phyloP scores from a whole-genome alignment of 2,113 vertebrate genomes.

The Corythornis cristatus region DNA sequence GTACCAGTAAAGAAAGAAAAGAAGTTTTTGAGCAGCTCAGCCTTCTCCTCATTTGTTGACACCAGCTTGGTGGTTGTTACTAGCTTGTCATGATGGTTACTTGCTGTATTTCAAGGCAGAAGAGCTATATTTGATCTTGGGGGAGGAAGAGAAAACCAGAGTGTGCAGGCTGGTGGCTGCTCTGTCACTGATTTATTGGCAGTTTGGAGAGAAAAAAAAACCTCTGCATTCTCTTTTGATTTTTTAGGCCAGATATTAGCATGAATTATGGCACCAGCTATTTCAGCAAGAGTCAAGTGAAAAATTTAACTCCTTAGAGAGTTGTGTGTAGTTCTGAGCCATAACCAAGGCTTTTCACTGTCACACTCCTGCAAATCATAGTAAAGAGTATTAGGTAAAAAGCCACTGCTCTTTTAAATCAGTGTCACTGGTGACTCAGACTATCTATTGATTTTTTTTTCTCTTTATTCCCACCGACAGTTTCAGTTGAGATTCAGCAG shows the following conservation, averaged over 20 bases:
- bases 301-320: not conserved
- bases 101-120: conserved; percentile 9
- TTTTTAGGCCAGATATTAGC: not conserved
- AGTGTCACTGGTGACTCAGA: conserved; percentile 38
- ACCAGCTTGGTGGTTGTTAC: no score
- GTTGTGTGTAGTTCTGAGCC: not conserved
- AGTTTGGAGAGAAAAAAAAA: not conserved
- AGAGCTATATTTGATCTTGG: conserved; percentile 33
- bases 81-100: not conserved
- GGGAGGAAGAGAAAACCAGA: not conserved
- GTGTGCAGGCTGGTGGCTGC: not conserved
- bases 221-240: not conserved
- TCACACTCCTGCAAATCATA: not conserved
- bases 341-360: not conserved
- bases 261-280: not conserved
- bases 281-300: not conserved
- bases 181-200: not conserved
- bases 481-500: conserved; percentile 49
- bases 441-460: conserved; percentile 27
- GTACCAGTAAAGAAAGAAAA: no score
- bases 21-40: no score
- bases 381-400: conserved; percentile 6
- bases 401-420: conserved; percentile 29
- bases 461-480: not conserved
- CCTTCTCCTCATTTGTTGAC: no score